Percentiles rank a stretch among this genome's conserved stretches.
These are phyloP conservation scores for Macroramphosus scolopax DNA, from an alignment of 2,797 vertebrate species.

Conservation along the genomic window DNA sequence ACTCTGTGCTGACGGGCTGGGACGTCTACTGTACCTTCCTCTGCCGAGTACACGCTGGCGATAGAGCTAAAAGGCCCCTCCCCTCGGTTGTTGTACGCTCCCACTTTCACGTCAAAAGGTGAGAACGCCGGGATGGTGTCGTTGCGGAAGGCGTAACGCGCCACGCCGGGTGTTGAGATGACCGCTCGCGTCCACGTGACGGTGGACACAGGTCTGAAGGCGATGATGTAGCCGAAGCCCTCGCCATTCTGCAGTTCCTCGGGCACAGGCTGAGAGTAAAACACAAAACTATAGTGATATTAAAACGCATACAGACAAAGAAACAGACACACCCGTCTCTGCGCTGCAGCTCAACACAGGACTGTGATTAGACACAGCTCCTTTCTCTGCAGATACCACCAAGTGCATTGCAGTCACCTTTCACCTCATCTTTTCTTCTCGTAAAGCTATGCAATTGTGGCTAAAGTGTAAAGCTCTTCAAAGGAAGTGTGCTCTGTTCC, in stretches of 20 bases:
- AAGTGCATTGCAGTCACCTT: constrained; percentile 26
- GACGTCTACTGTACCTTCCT: constrained; percentile 82
- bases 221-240: constrained; percentile 93
- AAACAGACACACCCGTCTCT: constrained; percentile 68
- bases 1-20: constrained; percentile 6
- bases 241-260: constrained; percentile 95
- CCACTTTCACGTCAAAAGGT: constrained; percentile 90
- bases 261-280: constrained; percentile 86
- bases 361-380: constrained; percentile 11
- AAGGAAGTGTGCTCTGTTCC: constrained; percentile 49
- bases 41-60: constrained; percentile 87
- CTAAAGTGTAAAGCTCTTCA: constrained; percentile 52
- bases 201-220: constrained; percentile 84
- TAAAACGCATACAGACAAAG: constrained; percentile 82
- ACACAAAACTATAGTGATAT: constrained; percentile 87
- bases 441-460: constrained; percentile 42
- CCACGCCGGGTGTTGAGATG: constrained; percentile 82
- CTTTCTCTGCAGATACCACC: constrained; percentile 11
- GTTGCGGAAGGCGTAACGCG: constrained; percentile 86
- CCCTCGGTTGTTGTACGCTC: constrained; percentile 91
- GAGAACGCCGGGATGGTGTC: constrained; percentile 91
- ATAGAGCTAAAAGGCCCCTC: constrained; percentile 94
- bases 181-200: constrained; percentile 89
- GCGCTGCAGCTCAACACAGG: constrained; percentile 18
- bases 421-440: constrained; percentile 32